These are phyloP conservation scores for Xylocampa areola DNA, from an alignment of 2,888 invertebrate genomes.

Conservation along the genomic window DNA sequence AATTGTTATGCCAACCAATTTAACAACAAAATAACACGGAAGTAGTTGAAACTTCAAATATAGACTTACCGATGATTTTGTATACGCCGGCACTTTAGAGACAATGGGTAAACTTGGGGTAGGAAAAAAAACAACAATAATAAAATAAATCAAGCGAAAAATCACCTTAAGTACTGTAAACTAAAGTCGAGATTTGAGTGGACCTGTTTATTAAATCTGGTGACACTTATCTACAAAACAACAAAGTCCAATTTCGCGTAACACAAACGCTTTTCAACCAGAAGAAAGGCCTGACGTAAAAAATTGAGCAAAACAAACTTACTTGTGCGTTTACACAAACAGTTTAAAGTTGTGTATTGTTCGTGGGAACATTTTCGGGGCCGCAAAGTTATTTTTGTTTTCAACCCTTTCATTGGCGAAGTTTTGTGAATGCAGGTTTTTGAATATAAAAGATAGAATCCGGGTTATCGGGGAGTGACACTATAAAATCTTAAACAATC, in stretches of 20 bases:
- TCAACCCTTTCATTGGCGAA: slow-evolving; percentile 54
- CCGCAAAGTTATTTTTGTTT: slow-evolving; percentile 40
- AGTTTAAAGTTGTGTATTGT: slow-evolving; percentile 35
- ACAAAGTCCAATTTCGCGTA: slow-evolving; percentile 52
- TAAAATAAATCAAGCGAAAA: slow-evolving; percentile 1
- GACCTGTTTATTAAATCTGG: not conserved
- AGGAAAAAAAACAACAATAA: slow-evolving; percentile 47
- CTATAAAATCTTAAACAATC: slow-evolving; percentile 52
- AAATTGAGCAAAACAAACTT: slow-evolving; percentile 50
- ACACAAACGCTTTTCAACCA: slow-evolving; percentile 46
- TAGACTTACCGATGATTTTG: slow-evolving; percentile 57
- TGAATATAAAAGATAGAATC: slow-evolving; percentile 46
- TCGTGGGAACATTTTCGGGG: slow-evolving; percentile 20
- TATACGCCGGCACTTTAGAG: slow-evolving; percentile 49
- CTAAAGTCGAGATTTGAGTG: slow-evolving; percentile 13
- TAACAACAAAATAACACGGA: slow-evolving; percentile 47
- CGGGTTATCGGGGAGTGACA: slow-evolving; percentile 36
- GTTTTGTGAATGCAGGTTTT: slow-evolving; percentile 58
- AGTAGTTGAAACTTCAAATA: slow-evolving; percentile 58
- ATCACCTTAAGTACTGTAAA: rapidly evolving
- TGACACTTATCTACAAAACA: slow-evolving; percentile 42
- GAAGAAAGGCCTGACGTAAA: slow-evolving; percentile 48
- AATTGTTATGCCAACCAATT: slow-evolving; percentile 53
- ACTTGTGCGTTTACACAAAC: slow-evolving; percentile 44
- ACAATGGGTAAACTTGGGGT: slow-evolving; percentile 52